phyloP scores from a whole-genome alignment of 1,140 invertebrate species.

The Lordiphosa mommai region DNA sequence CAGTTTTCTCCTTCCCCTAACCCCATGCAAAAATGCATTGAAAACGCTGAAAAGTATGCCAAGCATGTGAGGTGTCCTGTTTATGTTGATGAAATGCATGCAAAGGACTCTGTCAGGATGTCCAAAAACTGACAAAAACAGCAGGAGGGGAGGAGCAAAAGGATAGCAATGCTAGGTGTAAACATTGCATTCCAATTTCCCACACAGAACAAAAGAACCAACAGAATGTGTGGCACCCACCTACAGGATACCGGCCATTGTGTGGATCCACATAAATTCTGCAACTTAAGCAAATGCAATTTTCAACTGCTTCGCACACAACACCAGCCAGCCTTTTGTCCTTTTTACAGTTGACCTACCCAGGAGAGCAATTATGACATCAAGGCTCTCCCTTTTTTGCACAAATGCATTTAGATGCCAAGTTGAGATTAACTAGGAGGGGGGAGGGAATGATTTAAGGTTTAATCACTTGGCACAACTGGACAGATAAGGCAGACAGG shows the following conservation, averaged over 20 bases:
- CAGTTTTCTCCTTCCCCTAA: conserved; percentile 3
- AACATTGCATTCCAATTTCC: conserved; percentile 55
- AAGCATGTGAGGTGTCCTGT: conserved; percentile 33
- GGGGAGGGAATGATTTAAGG: conserved; percentile 13
- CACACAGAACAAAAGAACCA: conserved; percentile 14
- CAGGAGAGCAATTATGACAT: conserved; percentile 45
- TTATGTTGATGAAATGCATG: conserved; percentile 38
- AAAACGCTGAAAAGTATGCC: conserved; percentile 56
- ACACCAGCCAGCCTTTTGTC: conserved; percentile 9
- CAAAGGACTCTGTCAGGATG: conserved; percentile 1
- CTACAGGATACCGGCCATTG: background rate
- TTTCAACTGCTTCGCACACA: conserved; percentile 42
- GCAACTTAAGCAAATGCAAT: conserved; percentile 52
- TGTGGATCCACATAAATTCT: conserved; percentile 26
- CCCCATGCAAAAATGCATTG: conserved; percentile 48
- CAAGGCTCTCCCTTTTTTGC: conserved; percentile 4
- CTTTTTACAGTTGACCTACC: conserved; percentile 46
- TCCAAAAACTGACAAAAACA: background rate
- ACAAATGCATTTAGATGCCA: conserved; percentile 24
- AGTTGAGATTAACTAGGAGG: conserved; percentile 14
- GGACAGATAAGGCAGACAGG: conserved; percentile 36
- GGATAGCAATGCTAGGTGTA: background rate
- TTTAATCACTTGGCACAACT: conserved; percentile 39
- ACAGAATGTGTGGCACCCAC: background rate
- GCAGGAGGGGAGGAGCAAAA: too few species aligned